Evolutionary conservation across 2,113 vertebrate species (phyloP).

Genomic region (Indri indri): DNA sequence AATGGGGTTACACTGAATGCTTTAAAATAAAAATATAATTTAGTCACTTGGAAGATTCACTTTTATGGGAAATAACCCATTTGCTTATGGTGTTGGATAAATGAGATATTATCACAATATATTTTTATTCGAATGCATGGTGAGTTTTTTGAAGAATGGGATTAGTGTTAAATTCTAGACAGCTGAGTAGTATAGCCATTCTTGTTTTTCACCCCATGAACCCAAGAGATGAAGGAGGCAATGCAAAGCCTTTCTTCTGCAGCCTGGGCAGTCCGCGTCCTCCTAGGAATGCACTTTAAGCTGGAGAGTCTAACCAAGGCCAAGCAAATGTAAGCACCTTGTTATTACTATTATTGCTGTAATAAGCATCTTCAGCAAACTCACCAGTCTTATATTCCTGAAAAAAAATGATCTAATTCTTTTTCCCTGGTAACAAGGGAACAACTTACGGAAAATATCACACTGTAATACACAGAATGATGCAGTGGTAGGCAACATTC

Average conservation of each 20-base stretch:
- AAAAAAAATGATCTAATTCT: not conserved
- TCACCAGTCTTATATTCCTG: not conserved
- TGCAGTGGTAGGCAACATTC: not conserved
- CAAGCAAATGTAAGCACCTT: not conserved
- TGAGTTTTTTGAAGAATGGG: not conserved
- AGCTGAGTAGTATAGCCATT: not conserved
- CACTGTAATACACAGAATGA: not conserved
- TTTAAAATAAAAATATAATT: not conserved
- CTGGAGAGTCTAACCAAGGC: not conserved
- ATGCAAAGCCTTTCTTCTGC: not conserved
- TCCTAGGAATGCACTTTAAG: not conserved
- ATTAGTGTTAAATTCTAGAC: not conserved
- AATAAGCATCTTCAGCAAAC: slow-evolving; percentile 1
- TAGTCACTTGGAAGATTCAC: not conserved
- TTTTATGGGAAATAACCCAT: not conserved
- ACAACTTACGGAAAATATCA: not conserved
- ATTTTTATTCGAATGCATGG: not conserved
- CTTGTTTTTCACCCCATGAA: not conserved
- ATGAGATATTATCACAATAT: not conserved
- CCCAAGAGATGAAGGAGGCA: not conserved
- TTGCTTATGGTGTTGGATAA: not conserved
- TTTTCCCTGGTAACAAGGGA: slow-evolving; percentile 3
- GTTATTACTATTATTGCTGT: not conserved
- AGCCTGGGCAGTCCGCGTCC: not conserved
- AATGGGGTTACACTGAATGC: not conserved